A percentile compares a stretch with the other conserved stretches of the same genome.
phyloP scores from a whole-genome alignment of 2,797 vertebrate species.

The Parambassis ranga region DNA sequence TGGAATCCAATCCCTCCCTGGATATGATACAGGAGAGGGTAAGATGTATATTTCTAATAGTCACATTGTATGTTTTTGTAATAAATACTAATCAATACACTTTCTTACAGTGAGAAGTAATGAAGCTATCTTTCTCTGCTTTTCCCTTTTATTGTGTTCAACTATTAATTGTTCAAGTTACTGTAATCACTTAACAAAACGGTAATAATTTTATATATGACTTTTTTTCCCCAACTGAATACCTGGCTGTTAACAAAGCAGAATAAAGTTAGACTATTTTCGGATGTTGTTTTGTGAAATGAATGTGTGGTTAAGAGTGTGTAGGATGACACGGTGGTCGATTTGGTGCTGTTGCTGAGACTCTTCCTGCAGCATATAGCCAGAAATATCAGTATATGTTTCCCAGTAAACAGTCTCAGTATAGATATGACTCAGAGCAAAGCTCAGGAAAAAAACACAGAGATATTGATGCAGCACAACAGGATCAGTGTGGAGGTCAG shows the following conservation, averaged over 20 bases:
- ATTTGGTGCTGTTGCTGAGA: neutral
- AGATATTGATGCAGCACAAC: neutral
- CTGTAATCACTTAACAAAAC: conserved; percentile 54
- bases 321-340: neutral
- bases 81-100: too few relatives aligned
- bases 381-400: neutral
- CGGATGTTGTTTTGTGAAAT: conserved; percentile 5
- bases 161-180: conserved; percentile 42
- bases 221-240: conserved; percentile 16
- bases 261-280: conserved; percentile 74
- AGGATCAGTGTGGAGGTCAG: neutral
- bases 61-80: too few relatives aligned
- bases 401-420: neutral
- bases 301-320: neutral
- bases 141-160: too few relatives aligned
- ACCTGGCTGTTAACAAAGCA: conserved; percentile 55
- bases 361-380: neutral
- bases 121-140: too few relatives aligned
- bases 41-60: conserved; percentile 36
- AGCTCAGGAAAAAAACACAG: neutral
- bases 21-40: conserved; percentile 87
- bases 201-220: conserved; percentile 53
- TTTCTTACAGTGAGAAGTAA: neutral
- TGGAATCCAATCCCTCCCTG: conserved; percentile 78
- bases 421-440: neutral